Evolutionary conservation across 2,797 vertebrate species (phyloP).

Genomic region (Eurystomus glaucurus): DNA sequence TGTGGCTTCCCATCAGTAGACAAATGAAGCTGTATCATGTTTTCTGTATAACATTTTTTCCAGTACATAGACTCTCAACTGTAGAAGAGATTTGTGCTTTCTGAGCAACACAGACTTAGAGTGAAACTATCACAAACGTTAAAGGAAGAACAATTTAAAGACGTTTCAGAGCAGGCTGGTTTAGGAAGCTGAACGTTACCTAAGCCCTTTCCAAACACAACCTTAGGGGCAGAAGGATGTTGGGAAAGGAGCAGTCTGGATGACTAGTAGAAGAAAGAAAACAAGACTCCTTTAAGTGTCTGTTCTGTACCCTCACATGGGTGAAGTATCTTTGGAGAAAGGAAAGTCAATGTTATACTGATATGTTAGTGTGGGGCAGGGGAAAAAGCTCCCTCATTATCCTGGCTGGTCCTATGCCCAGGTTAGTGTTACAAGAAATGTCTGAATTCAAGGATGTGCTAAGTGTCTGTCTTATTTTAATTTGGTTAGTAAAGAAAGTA

Average conservation of each 20-base stretch:
- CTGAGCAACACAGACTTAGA: background rate
- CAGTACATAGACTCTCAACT: background rate
- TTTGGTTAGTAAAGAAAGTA: background rate
- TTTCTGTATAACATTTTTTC: background rate
- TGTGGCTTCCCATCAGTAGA: background rate
- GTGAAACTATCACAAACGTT: background rate
- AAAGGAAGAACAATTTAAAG: background rate
- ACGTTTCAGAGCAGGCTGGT: rapidly evolving
- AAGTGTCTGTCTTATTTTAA: background rate
- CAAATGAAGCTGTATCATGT: background rate
- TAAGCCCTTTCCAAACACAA: background rate
- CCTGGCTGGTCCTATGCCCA: background rate
- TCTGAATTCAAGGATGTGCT: rapidly evolving
- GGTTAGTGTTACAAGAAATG: background rate
- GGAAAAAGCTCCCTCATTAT: background rate
- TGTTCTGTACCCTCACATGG: background rate
- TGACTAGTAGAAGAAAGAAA: background rate
- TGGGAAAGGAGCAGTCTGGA: background rate
- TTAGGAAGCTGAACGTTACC: background rate
- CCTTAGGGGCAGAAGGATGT: background rate
- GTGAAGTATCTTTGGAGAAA: background rate
- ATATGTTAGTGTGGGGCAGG: background rate
- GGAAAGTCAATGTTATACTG: background rate
- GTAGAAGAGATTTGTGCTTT: background rate
- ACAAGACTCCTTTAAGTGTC: rapidly evolving